phyloP scores from a whole-genome alignment of 2,888 invertebrate species.

The Cryptophagus acutangulus region DNA sequence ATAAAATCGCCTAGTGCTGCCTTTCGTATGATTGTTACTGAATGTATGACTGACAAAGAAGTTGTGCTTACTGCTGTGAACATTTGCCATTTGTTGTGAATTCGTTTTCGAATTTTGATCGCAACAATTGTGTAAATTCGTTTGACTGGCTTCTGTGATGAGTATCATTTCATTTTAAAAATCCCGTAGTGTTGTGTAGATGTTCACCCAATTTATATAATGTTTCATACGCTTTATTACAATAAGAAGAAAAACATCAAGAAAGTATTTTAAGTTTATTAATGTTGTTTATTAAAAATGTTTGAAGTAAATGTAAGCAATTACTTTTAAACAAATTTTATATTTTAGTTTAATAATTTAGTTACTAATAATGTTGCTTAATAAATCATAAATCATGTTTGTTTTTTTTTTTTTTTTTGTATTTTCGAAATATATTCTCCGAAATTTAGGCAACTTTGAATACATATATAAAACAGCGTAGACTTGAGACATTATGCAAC shows the following conservation, averaged over 20 bases:
- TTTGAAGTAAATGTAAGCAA: conserved; percentile 30
- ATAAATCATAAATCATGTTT: too few relatives aligned
- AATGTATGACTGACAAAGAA: conserved; percentile 28
- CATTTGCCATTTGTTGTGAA: conserved; percentile 24
- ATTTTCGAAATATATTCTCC: too few relatives aligned
- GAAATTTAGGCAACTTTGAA: too few relatives aligned
- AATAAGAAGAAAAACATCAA: background rate
- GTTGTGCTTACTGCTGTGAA: conserved; percentile 38
- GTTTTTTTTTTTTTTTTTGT: too few relatives aligned
- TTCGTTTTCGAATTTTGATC: background rate
- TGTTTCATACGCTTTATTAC: conserved; percentile 1
- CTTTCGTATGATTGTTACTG: conserved; percentile 34
- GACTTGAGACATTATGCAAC: too few relatives aligned
- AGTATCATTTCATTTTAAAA: conserved; percentile 38
- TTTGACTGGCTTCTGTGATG: conserved; percentile 48
- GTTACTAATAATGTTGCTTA: too few relatives aligned
- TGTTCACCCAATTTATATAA: conserved; percentile 4
- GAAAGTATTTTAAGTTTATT: conserved; percentile 33
- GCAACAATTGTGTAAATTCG: conserved; percentile 11
- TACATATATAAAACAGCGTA: too few relatives aligned
- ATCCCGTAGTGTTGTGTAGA: conserved; percentile 10
- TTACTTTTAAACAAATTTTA: too few relatives aligned
- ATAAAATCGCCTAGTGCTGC: conserved; percentile 32
- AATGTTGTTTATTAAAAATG: conserved; percentile 39
- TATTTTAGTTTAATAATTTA: too few relatives aligned